Conservation (phyloP, 2,888 invertebrate species). For the Eurytoma adleriae region DNA sequence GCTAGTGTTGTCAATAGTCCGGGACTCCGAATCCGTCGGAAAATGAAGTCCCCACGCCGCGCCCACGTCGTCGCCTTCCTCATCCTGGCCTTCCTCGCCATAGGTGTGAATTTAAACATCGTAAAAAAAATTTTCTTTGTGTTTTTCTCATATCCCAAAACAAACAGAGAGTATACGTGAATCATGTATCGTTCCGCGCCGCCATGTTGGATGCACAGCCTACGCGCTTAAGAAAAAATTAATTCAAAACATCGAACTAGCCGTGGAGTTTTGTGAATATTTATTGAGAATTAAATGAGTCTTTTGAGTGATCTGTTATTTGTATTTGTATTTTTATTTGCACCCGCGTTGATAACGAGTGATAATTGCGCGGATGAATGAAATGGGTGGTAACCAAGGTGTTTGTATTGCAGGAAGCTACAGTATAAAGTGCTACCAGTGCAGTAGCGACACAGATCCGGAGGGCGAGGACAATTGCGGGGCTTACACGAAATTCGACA, state of each 20-base stretch:
- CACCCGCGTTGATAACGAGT: background rate
- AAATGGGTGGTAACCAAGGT: background rate
- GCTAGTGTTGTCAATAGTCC: background rate
- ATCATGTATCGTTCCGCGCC: constrained; percentile 25
- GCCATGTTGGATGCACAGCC: constrained; percentile 43
- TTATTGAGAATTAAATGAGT: background rate
- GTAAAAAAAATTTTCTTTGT: background rate
- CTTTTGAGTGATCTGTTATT: background rate
- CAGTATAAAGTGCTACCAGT: constrained; percentile 94
- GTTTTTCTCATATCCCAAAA: no score
- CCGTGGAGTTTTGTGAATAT: background rate
- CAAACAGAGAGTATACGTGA: background rate
- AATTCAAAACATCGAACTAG: constrained; percentile 27
- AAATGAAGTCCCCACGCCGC: constrained; percentile 3
- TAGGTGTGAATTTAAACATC: constrained; percentile 24
- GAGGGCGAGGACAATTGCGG: constrained; percentile 92
- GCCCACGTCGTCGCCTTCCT: constrained; percentile 1
- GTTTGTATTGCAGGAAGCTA: constrained; percentile 66
- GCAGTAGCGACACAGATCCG: constrained; percentile 90
- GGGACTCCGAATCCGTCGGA: background rate
- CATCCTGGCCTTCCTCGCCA: constrained; percentile 28
- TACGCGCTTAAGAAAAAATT: background rate
- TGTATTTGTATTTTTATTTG: background rate
- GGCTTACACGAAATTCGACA: constrained; percentile 91
- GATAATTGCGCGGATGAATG: background rate